These are phyloP conservation scores for Scaeva pyrastri DNA, from an alignment of 2,888 invertebrate species.

Conservation along the genomic window DNA sequence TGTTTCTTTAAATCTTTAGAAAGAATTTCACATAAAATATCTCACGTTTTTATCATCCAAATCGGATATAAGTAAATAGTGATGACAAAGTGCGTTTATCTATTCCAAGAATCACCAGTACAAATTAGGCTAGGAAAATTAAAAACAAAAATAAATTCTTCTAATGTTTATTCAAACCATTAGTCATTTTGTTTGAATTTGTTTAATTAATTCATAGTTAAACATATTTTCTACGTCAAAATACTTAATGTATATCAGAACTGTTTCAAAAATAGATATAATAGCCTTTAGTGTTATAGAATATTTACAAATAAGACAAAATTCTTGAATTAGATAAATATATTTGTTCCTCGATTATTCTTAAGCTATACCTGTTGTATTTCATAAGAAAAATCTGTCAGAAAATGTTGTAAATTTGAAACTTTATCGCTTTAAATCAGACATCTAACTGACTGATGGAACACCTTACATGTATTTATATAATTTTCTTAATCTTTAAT, in stretches of 20 bases:
- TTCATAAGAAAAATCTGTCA: constrained; percentile 64
- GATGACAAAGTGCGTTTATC: background rate
- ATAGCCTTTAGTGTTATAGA: constrained; percentile 17
- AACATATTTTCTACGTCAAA: constrained; percentile 19
- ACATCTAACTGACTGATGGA: constrained; percentile 23
- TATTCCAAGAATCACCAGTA: background rate
- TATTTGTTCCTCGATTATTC: constrained; percentile 41
- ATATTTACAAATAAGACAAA: constrained; percentile 48
- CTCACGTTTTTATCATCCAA: background rate
- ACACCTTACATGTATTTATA: background rate
- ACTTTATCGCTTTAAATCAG: constrained; percentile 50
- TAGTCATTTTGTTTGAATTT: constrained; percentile 13
- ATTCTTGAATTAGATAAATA: constrained; percentile 57
- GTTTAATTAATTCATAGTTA: background rate
- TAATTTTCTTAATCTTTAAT: constrained; percentile 17
- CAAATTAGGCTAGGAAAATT: background rate
- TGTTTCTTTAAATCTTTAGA: too few relatives aligned
- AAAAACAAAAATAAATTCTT: background rate
- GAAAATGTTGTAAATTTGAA: constrained; percentile 55
- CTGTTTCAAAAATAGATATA: constrained; percentile 11
- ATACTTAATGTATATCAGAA: constrained; percentile 5
- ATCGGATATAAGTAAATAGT: background rate
- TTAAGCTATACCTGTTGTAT: constrained; percentile 61
- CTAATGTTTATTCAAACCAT: background rate
- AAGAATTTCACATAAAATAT: too few relatives aligned